phyloP scores from a whole-genome alignment of 1,140 invertebrate species.

The Ganaspis sp. region DNA sequence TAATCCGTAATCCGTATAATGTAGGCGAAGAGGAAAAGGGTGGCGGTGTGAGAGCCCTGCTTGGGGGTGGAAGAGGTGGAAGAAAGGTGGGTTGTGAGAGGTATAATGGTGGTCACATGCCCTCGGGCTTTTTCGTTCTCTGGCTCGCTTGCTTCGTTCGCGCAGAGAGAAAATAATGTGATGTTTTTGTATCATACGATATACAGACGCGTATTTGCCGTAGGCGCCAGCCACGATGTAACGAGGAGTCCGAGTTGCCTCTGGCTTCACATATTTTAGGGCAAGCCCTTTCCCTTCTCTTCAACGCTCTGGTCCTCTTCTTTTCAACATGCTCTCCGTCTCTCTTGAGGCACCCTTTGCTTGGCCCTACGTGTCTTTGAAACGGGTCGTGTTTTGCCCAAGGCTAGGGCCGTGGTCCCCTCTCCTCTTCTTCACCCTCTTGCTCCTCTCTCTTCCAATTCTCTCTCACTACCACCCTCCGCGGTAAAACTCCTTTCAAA shows the following conservation, averaged over 20 bases:
- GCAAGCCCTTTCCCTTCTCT: constrained; percentile 63
- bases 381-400: constrained; percentile 45
- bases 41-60: constrained; percentile 38
- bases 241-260: constrained; percentile 71
- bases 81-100: constrained; percentile 51
- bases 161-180: constrained; percentile 70
- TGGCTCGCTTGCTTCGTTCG: constrained; percentile 51
- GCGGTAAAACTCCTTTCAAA: constrained; percentile 28
- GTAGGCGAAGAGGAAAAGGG: constrained; percentile 33
- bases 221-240: constrained; percentile 65
- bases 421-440: constrained; percentile 12
- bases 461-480: constrained; percentile 29
- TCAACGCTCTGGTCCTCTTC: constrained; percentile 44
- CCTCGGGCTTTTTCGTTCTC: constrained; percentile 53
- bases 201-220: constrained; percentile 63
- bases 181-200: constrained; percentile 75
- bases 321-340: constrained; percentile 64
- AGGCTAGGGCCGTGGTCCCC: constrained; percentile 52
- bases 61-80: constrained; percentile 48
- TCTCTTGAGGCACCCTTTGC: constrained; percentile 60
- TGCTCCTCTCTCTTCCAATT: constrained; percentile 31
- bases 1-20: constrained; percentile 48
- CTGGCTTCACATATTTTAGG: constrained; percentile 74
- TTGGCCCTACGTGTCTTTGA: constrained; percentile 48
- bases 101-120: constrained; percentile 71